These are phyloP conservation scores for Blastobasis adustella DNA, from an alignment of 2,888 invertebrate genomes.

Conservation along the genomic window DNA sequence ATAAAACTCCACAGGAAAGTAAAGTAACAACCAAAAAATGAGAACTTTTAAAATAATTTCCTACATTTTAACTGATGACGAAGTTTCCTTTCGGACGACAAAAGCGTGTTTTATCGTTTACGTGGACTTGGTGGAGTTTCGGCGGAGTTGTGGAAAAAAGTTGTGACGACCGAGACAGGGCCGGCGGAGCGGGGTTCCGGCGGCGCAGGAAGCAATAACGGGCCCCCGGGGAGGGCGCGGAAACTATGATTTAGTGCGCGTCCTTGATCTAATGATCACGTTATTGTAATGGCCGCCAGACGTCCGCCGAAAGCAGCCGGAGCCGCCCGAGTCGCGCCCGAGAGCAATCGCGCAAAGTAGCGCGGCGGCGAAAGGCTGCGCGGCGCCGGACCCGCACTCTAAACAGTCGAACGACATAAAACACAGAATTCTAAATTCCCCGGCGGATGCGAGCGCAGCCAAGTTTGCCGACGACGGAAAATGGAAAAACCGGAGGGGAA, in stretches of 20 bases:
- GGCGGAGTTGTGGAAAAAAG: constrained; percentile 1
- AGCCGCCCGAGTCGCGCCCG: too few species aligned
- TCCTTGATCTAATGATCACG: constrained; percentile 10
- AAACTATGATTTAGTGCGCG: constrained; percentile 61
- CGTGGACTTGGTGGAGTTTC: constrained; percentile 1
- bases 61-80: constrained; percentile 7
- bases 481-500: constrained; percentile 53
- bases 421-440: constrained; percentile 44
- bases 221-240: constrained; percentile 41
- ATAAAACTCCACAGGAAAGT: constrained; percentile 3
- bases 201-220: constrained; percentile 72
- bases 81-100: constrained; percentile 3
- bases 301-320: constrained; percentile 3
- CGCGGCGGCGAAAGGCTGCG: constrained; percentile 25
- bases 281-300: constrained; percentile 15
- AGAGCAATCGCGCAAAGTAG: constrained; percentile 26
- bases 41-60: constrained; percentile 10
- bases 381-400: constrained; percentile 22
- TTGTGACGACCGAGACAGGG: constrained; percentile 7
- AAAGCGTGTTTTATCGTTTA: constrained; percentile 7
- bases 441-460: constrained; percentile 44
- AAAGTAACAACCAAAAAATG: constrained; percentile 2
- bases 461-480: constrained; percentile 57
- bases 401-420: constrained; percentile 32
- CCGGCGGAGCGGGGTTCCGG: constrained; percentile 46